A percentile compares a stretch with the other conserved stretches of the same genome.
These are phyloP conservation scores for Micrasema longulum DNA, from an alignment of 1,140 invertebrate species.

Conservation along the genomic window DNA sequence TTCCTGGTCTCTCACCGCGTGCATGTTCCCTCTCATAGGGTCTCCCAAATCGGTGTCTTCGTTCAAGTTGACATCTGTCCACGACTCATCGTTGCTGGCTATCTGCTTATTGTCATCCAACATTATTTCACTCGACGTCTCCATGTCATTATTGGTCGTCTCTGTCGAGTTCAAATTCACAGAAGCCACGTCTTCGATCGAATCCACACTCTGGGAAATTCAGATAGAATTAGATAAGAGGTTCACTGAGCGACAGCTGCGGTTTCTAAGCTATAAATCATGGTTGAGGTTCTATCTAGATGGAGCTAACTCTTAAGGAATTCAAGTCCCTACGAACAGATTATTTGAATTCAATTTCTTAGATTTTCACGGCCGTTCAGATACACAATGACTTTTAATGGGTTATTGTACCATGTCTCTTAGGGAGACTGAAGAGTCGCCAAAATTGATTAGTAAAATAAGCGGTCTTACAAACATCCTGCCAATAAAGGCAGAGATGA, in stretches of 20 bases:
- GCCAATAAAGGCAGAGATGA: too few species aligned
- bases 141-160: constrained; percentile 74
- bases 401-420: too few species aligned
- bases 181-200: constrained; percentile 78
- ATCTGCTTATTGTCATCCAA: constrained; percentile 77
- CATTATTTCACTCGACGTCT: constrained; percentile 73
- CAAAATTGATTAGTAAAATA: too few species aligned
- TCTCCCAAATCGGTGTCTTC: constrained; percentile 70
- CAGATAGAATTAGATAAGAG: too few species aligned
- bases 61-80: constrained; percentile 92
- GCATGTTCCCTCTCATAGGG: constrained; percentile 47
- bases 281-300: too few species aligned
- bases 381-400: too few species aligned
- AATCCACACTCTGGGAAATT: constrained; percentile 78
- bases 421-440: too few species aligned
- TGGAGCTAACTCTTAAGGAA: background rate
- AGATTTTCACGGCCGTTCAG: too few species aligned
- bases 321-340: background rate
- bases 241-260: too few species aligned
- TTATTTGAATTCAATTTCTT: background rate
- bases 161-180: constrained; percentile 76
- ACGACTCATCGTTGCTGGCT: constrained; percentile 82
- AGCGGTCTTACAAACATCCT: too few species aligned
- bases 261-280: too few species aligned
- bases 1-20: constrained; percentile 64